Percentiles rank a stretch among this genome's conserved stretches.
These are phyloP conservation scores for Hyposoter dolosus DNA, from an alignment of 2,888 invertebrate genomes.

Conservation along the genomic window DNA sequence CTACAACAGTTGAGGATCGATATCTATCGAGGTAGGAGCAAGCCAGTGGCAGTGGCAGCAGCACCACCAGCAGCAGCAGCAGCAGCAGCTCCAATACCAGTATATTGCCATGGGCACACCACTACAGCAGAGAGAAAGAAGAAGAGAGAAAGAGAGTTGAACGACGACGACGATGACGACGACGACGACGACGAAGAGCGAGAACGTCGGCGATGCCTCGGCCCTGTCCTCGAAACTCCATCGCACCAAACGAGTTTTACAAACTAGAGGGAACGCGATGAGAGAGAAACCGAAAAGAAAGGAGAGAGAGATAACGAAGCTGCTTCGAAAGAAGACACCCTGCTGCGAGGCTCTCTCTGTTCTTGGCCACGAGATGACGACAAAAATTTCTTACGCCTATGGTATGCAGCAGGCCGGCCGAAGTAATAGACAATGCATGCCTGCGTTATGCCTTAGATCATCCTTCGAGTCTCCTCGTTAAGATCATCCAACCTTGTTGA, in stretches of 20 bases:
- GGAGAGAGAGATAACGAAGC: neutral
- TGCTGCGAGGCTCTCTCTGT: slow-evolving; percentile 3
- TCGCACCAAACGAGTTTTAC: slow-evolving; percentile 68
- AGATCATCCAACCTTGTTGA: neutral
- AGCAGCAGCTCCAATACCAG: slow-evolving; percentile 10
- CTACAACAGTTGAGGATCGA: slow-evolving; percentile 66
- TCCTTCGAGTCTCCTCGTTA: neutral
- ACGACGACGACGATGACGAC: neutral
- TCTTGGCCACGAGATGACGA: slow-evolving; percentile 12
- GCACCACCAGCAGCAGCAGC: neutral
- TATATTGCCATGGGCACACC: neutral
- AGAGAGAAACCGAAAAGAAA: slow-evolving; percentile 31
- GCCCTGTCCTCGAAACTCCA: slow-evolving; percentile 67
- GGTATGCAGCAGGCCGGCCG: neutral
- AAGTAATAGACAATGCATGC: slow-evolving; percentile 13
- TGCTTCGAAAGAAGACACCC: slow-evolving; percentile 6
- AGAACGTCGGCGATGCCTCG: slow-evolving; percentile 47
- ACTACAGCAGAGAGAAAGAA: neutral
- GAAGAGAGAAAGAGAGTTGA: slow-evolving; percentile 1
- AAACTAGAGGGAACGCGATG: slow-evolving; percentile 52
- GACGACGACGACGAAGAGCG: slow-evolving; percentile 16
- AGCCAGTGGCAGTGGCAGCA: slow-evolving; percentile 40
- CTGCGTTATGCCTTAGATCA: neutral
- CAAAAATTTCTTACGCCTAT: slow-evolving; percentile 17
- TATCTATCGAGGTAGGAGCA: slow-evolving; percentile 69